Evolutionary conservation across 2,113 vertebrate species (phyloP), one percentile per base, ranked within the genome.

Genomic region (Hippopotamus amphibius): DNA sequence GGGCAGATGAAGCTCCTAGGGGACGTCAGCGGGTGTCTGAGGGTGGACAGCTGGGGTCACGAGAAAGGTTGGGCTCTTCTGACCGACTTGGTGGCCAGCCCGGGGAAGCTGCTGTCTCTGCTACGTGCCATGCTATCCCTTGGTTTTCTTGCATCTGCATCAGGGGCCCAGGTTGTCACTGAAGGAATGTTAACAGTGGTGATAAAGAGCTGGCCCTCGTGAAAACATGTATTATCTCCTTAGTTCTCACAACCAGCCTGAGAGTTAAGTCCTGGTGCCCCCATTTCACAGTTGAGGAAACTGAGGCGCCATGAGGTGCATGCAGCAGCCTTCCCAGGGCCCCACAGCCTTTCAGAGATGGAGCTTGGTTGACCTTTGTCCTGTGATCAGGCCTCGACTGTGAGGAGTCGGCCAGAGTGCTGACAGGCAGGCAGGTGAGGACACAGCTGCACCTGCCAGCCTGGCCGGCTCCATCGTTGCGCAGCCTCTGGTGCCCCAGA

Each of bases 381-480:
- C 68, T 53, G 14, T 17, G 46, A 1, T 15, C 0, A 5, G 59
- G 59, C 72, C 33, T 26, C 19, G 55, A 46, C 24, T 43, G 30
- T 28, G 48, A 30, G 76, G 71, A 43, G 50, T 0, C n/a, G 33
- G 79, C 37, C 15, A 8, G 61, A 74, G 72, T 7, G 59, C 59
- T 7, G 26, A 7, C 0, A 14, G 71, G 63, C 66, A 7, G 37
- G 69, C 2, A 3, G 46, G 12, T 17, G 66, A 26, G n/a, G 11
- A 13, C 1, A 0, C 1, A 15, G 50, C 10, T 0, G 41, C 26
- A 14, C 7, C 4, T 6, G 0, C 28, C 28, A 10, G 55, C 80
- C 50, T 6, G 1, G 30, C 65, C 0, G 2, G 15, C 50, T 12
- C 17, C 12, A 0, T 28, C 57, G 19, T 59, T 4, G 0, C 10